Percentiles rank a stretch among this genome's conserved stretches.
Conservation (phyloP, 2,113 vertebrate species). For the Dolichotis patagonum region DNA sequence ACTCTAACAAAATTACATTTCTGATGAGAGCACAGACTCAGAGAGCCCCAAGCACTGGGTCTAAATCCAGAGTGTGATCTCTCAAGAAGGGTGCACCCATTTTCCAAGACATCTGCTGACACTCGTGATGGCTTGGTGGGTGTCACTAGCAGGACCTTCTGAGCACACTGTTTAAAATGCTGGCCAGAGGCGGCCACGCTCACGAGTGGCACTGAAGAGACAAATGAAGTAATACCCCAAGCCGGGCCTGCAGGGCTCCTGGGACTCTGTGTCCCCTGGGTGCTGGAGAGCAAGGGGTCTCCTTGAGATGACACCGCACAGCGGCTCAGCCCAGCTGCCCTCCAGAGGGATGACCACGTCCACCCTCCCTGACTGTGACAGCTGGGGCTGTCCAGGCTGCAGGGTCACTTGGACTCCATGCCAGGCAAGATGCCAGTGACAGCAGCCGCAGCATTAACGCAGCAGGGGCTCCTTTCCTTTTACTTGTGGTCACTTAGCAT, state of each 20-base stretch:
- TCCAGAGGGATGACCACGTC: background rate
- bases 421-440: too few relatives aligned
- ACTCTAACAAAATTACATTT: constrained; percentile 27
- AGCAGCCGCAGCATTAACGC: too few relatives aligned
- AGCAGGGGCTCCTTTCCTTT: too few relatives aligned
- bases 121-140: constrained; percentile 36
- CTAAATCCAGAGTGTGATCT: constrained; percentile 24
- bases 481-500: too few relatives aligned
- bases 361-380: background rate
- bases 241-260: background rate
- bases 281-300: background rate
- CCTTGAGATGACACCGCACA: background rate
- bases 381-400: too few relatives aligned
- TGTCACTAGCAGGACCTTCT: constrained; percentile 39
- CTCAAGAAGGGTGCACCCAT: background rate
- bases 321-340: background rate
- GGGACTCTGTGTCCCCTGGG: background rate
- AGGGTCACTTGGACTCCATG: too few relatives aligned
- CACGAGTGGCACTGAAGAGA: constrained; percentile 12
- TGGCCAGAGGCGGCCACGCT: constrained; percentile 37
- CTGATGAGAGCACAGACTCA: constrained; percentile 11
- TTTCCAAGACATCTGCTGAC: constrained; percentile 20
- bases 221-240: constrained; percentile 40
- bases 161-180: constrained; percentile 47
- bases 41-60: background rate